Conservation (phyloP, 1,140 invertebrate species). For the Grapholita molesta region DNA sequence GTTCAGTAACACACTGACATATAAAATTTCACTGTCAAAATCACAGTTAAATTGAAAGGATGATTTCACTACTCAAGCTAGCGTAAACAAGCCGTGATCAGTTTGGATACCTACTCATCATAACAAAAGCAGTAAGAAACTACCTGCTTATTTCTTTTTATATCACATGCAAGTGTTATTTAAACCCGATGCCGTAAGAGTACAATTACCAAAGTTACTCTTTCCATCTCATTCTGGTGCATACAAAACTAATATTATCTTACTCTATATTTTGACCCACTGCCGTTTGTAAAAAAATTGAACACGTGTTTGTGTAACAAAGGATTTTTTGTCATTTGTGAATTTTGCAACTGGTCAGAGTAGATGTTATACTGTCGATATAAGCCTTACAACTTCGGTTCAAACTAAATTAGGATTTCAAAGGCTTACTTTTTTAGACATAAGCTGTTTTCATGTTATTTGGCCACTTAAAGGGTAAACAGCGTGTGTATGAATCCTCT, state of each 20-base stretch:
- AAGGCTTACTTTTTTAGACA: too few relatives aligned
- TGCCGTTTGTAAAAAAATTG: conserved; percentile 18
- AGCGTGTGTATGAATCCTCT: too few relatives aligned
- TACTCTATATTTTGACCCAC: background rate
- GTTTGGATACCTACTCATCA: background rate
- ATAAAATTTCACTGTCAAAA: too few relatives aligned
- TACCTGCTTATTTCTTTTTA: background rate
- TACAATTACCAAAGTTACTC: background rate
- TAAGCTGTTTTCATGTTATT: too few relatives aligned
- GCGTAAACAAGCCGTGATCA: background rate
- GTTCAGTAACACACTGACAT: too few relatives aligned
- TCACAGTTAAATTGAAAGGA: too few relatives aligned
- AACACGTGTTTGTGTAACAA: conserved; percentile 35
- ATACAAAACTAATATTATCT: background rate
- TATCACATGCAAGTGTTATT: background rate
- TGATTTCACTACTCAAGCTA: too few relatives aligned
- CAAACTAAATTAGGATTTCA: conserved; percentile 3
- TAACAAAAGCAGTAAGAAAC: background rate
- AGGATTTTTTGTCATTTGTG: conserved; percentile 25
- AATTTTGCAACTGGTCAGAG: conserved; percentile 31
- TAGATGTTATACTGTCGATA: background rate
- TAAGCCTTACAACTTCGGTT: conserved; percentile 1
- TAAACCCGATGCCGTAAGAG: background rate
- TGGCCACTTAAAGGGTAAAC: too few relatives aligned
- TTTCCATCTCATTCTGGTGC: background rate